phyloP scores from a whole-genome alignment of 2,888 invertebrate genomes.

The Opisthograptis luteolata region DNA sequence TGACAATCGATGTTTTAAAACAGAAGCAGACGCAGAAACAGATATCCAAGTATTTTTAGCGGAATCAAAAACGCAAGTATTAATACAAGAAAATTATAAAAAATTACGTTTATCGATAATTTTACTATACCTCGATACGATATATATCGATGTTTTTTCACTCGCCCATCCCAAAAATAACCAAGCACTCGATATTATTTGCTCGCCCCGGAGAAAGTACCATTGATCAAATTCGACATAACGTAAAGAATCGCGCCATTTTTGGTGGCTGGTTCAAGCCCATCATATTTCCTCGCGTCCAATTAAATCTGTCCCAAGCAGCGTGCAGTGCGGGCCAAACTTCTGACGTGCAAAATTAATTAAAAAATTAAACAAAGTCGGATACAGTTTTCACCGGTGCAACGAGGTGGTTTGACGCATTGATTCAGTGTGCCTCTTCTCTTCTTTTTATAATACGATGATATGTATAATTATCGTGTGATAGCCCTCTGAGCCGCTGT shows the following conservation, averaged over 20 bases:
- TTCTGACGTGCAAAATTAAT: conserved; percentile 46
- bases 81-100: no score
- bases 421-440: conserved; percentile 25
- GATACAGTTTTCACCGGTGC: conserved; percentile 39
- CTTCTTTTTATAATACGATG: conserved; percentile 38
- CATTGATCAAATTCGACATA: conserved; percentile 23
- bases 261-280: conserved; percentile 32
- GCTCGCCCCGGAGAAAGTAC: conserved; percentile 14
- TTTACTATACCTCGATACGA: no score
- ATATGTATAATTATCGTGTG: conserved; percentile 62
- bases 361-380: conserved; percentile 53
- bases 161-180: no score
- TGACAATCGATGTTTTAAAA: no score
- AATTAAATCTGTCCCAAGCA: conserved; percentile 37
- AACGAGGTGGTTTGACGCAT: conserved; percentile 24
- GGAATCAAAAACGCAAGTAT: no score
- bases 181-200: neutral
- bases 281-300: conserved; percentile 33
- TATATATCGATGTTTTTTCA: no score
- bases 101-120: no score
- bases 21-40: no score
- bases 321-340: conserved; percentile 28
- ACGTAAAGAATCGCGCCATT: conserved; percentile 29
- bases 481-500: conserved; percentile 54
- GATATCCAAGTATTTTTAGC: no score